phyloP scores from a whole-genome alignment of 1,140 invertebrate genomes.

The Macrocentrus cingulum region DNA sequence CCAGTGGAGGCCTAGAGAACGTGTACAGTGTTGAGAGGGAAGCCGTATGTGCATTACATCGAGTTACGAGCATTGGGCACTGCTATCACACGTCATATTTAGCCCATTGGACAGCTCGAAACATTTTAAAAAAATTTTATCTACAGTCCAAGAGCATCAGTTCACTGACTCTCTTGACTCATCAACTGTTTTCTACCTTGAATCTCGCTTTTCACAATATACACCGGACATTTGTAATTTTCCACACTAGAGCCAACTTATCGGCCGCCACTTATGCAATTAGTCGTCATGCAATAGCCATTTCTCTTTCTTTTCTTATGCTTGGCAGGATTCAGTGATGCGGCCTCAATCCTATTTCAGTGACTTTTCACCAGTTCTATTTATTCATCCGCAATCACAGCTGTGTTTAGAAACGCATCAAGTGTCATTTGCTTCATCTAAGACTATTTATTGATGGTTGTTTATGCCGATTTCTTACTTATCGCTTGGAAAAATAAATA shows the following conservation, averaged over 20 bases:
- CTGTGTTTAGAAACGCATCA: too few relatives aligned
- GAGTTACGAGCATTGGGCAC: constrained; percentile 21
- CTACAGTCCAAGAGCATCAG: too few relatives aligned
- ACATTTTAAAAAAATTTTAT: too few relatives aligned
- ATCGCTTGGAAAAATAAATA: too few relatives aligned
- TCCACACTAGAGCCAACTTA: constrained; percentile 14
- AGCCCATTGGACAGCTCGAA: too few relatives aligned
- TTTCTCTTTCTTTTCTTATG: constrained; percentile 21
- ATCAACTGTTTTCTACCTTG: too few relatives aligned
- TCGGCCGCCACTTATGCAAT: constrained; percentile 24
- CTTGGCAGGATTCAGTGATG: background rate
- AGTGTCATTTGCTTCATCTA: too few relatives aligned
- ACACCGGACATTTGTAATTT: constrained; percentile 19
- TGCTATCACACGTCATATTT: too few relatives aligned
- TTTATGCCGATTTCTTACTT: too few relatives aligned
- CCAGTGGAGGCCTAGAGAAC: constrained; percentile 26
- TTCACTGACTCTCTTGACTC: too few relatives aligned
- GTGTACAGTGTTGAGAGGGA: background rate
- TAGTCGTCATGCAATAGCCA: constrained; percentile 24
- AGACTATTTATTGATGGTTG: too few relatives aligned
- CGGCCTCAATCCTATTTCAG: background rate
- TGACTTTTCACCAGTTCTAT: background rate
- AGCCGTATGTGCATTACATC: constrained; percentile 26
- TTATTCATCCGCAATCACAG: too few relatives aligned
- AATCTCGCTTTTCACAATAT: background rate